phyloP scores from a whole-genome alignment of 2,113 vertebrate genomes.

The Campylomormyrus tamandua region DNA sequence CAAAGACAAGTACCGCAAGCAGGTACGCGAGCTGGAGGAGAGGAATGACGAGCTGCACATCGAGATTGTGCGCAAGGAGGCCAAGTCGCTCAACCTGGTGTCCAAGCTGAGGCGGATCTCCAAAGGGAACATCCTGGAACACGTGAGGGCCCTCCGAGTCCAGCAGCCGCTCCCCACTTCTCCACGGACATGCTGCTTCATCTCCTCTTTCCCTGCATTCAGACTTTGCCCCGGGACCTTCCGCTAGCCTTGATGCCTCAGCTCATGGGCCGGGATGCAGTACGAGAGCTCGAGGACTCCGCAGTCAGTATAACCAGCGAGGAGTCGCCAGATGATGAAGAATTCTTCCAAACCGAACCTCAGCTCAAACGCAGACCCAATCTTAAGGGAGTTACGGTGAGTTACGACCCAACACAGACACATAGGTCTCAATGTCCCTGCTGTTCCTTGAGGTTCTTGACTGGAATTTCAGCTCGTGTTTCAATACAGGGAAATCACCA shows the following conservation, averaged over 20 bases:
- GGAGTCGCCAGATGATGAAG: slow-evolving; percentile 78
- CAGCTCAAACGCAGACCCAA: slow-evolving; percentile 77
- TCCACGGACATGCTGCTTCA: neutral
- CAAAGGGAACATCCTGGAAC: slow-evolving; percentile 72
- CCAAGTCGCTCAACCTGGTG: slow-evolving; percentile 79
- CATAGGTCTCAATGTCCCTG: neutral
- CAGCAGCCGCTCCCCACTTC: neutral
- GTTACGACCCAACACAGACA: slow-evolving; percentile 20
- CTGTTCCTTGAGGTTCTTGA: neutral
- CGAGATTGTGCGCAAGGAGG: slow-evolving; percentile 84
- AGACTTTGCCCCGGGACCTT: slow-evolving; percentile 80
- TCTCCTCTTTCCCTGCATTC: slow-evolving; percentile 23
- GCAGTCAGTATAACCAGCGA: slow-evolving; percentile 55
- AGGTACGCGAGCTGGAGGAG: slow-evolving; percentile 95
- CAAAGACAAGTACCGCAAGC: slow-evolving; percentile 95
- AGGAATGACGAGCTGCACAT: slow-evolving; percentile 84
- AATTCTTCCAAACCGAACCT: slow-evolving; percentile 60
- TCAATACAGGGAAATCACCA: neutral
- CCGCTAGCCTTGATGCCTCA: slow-evolving; percentile 66
- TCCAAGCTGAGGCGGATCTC: slow-evolving; percentile 77
- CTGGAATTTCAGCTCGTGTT: neutral
- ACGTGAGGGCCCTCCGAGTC: slow-evolving; percentile 47
- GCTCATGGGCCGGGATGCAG: slow-evolving; percentile 48
- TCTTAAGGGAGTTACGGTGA: slow-evolving; percentile 68
- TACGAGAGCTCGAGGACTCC: slow-evolving; percentile 68